A percentile compares a stretch with the other conserved stretches of the same genome.
These are phyloP conservation scores for Notarius lentiginosus DNA, from an alignment of 2,113 vertebrate species.

Conservation along the genomic window DNA sequence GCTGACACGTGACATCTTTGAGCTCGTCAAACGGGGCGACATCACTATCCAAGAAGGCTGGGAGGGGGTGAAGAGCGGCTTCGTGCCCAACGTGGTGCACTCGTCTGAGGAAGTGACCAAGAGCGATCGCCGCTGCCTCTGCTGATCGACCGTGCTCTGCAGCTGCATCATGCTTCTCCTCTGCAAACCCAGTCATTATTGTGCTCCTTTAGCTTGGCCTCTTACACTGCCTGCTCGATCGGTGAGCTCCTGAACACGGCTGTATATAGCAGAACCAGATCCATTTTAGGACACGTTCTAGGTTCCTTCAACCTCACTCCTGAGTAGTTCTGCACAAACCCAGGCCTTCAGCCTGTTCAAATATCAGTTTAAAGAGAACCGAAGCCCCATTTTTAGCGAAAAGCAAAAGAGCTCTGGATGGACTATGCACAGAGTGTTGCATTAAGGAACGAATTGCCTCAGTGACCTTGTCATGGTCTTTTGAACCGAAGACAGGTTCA, in stretches of 20 bases:
- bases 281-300: constrained; percentile 36
- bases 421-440: constrained; percentile 15
- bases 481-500: constrained; percentile 10
- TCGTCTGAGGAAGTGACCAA: constrained; percentile 87
- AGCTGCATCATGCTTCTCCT: constrained; percentile 32
- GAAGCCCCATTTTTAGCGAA: background rate
- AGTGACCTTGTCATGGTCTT: background rate
- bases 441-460: constrained; percentile 8
- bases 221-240: constrained; percentile 30
- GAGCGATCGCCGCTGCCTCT: constrained; percentile 87
- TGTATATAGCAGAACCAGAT: constrained; percentile 26
- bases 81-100: constrained; percentile 91
- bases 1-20: constrained; percentile 92
- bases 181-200: constrained; percentile 43
- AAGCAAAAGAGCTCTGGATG: constrained; percentile 16
- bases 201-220: constrained; percentile 45
- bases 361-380: background rate
- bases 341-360: constrained; percentile 15
- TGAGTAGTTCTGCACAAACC: constrained; percentile 19
- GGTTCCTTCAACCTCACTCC: constrained; percentile 15
- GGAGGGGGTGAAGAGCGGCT: constrained; percentile 97
- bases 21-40: constrained; percentile 90
- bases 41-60: constrained; percentile 97
- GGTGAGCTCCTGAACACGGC: constrained; percentile 26
- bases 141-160: constrained; percentile 69